Evolutionary conservation across 1,140 invertebrate genomes (phyloP).

Genomic region (Linepithema humile): DNA sequence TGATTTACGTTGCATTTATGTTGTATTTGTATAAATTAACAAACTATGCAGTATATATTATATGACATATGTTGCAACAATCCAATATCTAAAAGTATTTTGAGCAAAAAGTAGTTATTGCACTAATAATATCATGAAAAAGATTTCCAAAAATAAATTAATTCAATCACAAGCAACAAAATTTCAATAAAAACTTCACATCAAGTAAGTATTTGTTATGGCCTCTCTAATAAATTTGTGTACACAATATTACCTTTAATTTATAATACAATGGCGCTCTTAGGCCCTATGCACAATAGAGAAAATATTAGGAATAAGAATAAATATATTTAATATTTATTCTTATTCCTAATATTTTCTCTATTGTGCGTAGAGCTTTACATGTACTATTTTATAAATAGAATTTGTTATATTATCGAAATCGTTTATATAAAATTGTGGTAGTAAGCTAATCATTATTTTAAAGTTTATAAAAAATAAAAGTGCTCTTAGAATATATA

Average conservation of each 20-base stretch:
- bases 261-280: background rate
- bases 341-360: no score
- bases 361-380: no score
- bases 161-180: background rate
- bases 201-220: background rate
- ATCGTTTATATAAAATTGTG: background rate
- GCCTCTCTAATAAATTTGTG: slow-evolving; percentile 6
- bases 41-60: background rate
- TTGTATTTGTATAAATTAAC: background rate
- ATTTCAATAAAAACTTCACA: background rate
- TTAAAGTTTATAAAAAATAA: slow-evolving; percentile 13
- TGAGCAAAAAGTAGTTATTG: background rate
- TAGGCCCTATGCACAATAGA: no score
- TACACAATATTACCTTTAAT: background rate
- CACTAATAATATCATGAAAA: background rate
- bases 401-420: background rate
- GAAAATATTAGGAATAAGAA: no score
- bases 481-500: slow-evolving; percentile 5
- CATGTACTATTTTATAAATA: background rate
- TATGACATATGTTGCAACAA: slow-evolving; percentile 16
- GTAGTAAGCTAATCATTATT: background rate
- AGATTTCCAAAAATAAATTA: background rate
- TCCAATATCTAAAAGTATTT: slow-evolving; percentile 20
- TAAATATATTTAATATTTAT: no score
- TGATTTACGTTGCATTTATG: slow-evolving; percentile 40